A percentile compares a stretch with the other conserved stretches of the same genome.
Evolutionary conservation across 2,888 invertebrate species (phyloP).

Genomic region (Synergus umbraculus): DNA sequence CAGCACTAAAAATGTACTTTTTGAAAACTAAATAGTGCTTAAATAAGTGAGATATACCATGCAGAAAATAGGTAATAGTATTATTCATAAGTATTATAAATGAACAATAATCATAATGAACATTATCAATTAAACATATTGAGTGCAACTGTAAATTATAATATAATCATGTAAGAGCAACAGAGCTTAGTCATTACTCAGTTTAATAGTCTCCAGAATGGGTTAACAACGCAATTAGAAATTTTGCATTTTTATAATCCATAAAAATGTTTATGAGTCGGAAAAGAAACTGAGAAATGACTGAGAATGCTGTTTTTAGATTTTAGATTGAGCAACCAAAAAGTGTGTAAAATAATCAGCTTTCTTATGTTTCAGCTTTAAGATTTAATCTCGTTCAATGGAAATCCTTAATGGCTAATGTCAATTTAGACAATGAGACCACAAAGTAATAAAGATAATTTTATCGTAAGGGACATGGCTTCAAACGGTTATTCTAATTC

Average conservation of each 20-base stretch:
- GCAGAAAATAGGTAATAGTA: background rate
- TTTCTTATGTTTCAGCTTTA: conserved; percentile 57
- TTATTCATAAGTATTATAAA: background rate
- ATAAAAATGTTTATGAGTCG: too few relatives aligned
- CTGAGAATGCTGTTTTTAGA: background rate
- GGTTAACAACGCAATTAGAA: background rate
- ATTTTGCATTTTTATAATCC: too few relatives aligned
- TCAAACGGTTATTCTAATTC: conserved; percentile 71
- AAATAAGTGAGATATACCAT: background rate
- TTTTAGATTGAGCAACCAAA: background rate
- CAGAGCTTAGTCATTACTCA: background rate
- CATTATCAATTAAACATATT: background rate
- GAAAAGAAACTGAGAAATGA: background rate
- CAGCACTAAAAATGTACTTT: conserved; percentile 35
- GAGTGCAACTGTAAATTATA: background rate
- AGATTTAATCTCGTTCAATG: conserved; percentile 45
- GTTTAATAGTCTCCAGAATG: background rate
- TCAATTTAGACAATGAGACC: conserved; percentile 77
- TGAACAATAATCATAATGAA: background rate
- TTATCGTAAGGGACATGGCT: conserved; percentile 72
- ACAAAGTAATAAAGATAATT: conserved; percentile 79
- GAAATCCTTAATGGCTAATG: conserved; percentile 53
- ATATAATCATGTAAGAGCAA: background rate
- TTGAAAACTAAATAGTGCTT: background rate
- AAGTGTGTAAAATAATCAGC: conserved; percentile 4